phyloP scores from a whole-genome alignment of 2,888 invertebrate genomes.

The Heterodera filipjevi region DNA sequence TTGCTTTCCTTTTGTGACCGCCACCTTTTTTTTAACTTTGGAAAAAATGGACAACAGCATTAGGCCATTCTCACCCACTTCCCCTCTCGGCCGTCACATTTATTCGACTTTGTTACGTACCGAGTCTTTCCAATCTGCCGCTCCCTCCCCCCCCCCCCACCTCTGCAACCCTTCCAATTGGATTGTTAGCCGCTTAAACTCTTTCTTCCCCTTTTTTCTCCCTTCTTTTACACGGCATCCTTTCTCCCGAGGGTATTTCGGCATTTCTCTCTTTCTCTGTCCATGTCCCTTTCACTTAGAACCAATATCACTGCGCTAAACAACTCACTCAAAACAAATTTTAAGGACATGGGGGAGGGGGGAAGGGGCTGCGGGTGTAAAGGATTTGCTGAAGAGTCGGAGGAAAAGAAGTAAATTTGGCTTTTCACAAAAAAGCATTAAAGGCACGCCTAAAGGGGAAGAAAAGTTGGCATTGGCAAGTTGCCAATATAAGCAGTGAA shows the following conservation, averaged over 20 bases:
- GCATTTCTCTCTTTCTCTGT: neutral
- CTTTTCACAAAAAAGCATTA: neutral
- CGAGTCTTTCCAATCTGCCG: neutral
- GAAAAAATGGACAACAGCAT: neutral
- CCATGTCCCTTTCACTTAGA: neutral
- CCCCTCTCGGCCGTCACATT: neutral
- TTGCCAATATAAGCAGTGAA: neutral
- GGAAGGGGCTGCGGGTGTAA: neutral
- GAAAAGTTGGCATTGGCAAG: neutral
- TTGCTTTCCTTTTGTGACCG: no score
- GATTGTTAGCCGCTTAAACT: neutral
- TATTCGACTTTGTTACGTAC: neutral
- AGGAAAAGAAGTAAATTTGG: neutral
- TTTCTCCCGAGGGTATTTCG: neutral
- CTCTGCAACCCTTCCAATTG: neutral
- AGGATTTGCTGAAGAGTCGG: neutral
- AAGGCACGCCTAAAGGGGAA: neutral
- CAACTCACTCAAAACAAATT: neutral
- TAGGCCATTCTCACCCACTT: neutral
- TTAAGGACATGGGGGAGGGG: neutral
- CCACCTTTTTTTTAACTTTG: neutral
- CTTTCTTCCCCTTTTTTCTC: neutral
- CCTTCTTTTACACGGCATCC: neutral
- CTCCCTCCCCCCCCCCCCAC: neutral
- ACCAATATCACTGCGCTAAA: neutral